Evolutionary conservation across 1,140 invertebrate species (phyloP).

Genomic region (Drosophila serrata): DNA sequence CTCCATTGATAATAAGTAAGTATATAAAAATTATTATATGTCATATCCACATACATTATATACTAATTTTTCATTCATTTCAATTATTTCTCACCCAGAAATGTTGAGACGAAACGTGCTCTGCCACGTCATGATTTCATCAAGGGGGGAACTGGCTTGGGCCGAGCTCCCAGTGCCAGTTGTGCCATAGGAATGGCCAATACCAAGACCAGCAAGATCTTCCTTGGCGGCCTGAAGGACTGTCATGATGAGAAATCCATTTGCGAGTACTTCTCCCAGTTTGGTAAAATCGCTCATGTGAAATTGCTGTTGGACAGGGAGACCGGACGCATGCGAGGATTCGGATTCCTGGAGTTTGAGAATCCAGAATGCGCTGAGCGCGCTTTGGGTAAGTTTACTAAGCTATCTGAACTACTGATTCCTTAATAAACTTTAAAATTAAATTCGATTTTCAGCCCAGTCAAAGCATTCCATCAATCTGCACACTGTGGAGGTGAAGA

Average conservation of each 20-base stretch:
- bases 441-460: slow-evolving; percentile 86
- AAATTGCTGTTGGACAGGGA: slow-evolving; percentile 96
- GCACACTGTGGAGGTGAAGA: slow-evolving; percentile 92
- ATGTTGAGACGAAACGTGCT: slow-evolving; percentile 98
- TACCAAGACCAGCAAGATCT: slow-evolving; percentile 95
- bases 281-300: slow-evolving; percentile 92
- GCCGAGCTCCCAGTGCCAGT: no score
- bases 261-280: slow-evolving; percentile 93
- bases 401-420: background rate
- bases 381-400: slow-evolving; percentile 33
- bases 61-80: background rate
- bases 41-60: no score
- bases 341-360: slow-evolving; percentile 98
- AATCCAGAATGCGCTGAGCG: slow-evolving; percentile 88
- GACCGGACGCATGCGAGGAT: slow-evolving; percentile 96
- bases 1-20: slow-evolving; percentile 84
- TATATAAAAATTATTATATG: background rate
- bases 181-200: slow-evolving; percentile 89
- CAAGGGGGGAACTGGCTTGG: slow-evolving; percentile 86
- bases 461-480: slow-evolving; percentile 90
- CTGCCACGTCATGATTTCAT: slow-evolving; percentile 96
- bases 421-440: slow-evolving; percentile 3
- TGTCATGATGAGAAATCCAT: slow-evolving; percentile 95
- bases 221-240: slow-evolving; percentile 96
- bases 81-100: slow-evolving; percentile 86